Conservation (phyloP, 1,140 invertebrate species). For the Drosophila sturtevanti region DNA sequence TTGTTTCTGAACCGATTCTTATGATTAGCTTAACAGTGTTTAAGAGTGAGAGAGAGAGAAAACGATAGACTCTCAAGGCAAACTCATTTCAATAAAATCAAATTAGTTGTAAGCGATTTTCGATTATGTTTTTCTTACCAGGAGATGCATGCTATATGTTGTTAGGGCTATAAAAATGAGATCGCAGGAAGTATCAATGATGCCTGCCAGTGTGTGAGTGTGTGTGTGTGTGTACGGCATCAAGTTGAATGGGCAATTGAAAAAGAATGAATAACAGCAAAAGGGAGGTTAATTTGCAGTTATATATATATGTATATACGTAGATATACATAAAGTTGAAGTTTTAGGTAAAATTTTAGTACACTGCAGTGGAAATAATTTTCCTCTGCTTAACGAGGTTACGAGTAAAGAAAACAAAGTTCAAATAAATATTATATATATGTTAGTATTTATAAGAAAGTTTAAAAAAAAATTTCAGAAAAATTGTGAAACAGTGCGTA, state of each 20-base stretch:
- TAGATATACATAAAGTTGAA: neutral
- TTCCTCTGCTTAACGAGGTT: no score
- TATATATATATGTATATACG: neutral
- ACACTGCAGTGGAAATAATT: no score
- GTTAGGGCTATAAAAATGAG: neutral
- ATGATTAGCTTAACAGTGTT: conserved; percentile 69
- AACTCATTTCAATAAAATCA: conserved; percentile 66
- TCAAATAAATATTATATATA: no score
- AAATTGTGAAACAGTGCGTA: no score
- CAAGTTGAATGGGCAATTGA: neutral
- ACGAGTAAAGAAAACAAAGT: no score
- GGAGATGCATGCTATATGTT: conserved; percentile 16
- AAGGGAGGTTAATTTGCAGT: neutral
- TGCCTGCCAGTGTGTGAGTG: neutral
- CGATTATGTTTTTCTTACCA: conserved; percentile 33
- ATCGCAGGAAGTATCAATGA: neutral
- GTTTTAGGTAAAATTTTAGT: no score
- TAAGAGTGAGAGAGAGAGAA: conserved; percentile 11
- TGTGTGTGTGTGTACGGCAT: neutral
- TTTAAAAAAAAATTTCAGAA: no score
- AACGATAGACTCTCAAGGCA: conserved; percentile 25
- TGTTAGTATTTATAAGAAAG: no score
- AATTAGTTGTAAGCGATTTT: conserved; percentile 62
- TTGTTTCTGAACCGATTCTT: conserved; percentile 31
- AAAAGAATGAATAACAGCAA: neutral